A percentile compares a stretch with the other conserved stretches of the same genome.
phyloP scores from a whole-genome alignment of 2,797 vertebrate species.

The Acipenser ruthenus region DNA sequence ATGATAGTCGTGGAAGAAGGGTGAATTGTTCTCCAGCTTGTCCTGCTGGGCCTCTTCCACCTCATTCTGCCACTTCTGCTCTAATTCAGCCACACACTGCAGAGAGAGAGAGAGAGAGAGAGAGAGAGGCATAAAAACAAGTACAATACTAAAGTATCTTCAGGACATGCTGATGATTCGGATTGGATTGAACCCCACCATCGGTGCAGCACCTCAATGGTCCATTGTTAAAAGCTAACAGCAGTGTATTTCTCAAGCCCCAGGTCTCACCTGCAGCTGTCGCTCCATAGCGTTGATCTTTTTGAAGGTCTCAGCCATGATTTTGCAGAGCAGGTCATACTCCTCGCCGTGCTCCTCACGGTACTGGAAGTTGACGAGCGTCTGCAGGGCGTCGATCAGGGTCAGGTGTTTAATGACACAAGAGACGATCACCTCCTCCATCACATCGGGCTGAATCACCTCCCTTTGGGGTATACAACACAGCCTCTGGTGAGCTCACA shows the following conservation, averaged over 20 bases:
- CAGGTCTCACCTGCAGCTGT: conserved; percentile 77
- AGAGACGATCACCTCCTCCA: conserved; percentile 96
- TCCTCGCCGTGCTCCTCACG: conserved; percentile 91
- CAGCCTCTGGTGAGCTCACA: neutral
- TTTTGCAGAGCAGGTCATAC: conserved; percentile 92
- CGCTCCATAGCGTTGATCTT: conserved; percentile 97
- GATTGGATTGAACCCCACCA: too few relatives aligned
- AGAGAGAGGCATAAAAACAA: too few relatives aligned
- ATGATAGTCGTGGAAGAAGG: conserved; percentile 97
- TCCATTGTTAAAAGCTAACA: too few relatives aligned
- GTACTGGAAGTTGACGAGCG: conserved; percentile 95
- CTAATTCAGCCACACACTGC: conserved; percentile 92
- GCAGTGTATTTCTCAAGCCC: neutral
- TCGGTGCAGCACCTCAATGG: too few relatives aligned
- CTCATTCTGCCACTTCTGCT: conserved; percentile 97
- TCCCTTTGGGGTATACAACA: conserved; percentile 65
- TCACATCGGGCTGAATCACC: conserved; percentile 92
- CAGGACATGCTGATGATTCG: too few relatives aligned
- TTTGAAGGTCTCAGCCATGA: conserved; percentile 97
- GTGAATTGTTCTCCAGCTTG: conserved; percentile 87
- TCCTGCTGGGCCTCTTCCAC: conserved; percentile 87
- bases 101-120: conserved; percentile 37
- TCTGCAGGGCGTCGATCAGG: conserved; percentile 90
- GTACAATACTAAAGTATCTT: too few relatives aligned
- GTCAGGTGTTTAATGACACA: conserved; percentile 96